Conservation (phyloP, 1,140 invertebrate genomes). For the Lordiphosa mommai region DNA sequence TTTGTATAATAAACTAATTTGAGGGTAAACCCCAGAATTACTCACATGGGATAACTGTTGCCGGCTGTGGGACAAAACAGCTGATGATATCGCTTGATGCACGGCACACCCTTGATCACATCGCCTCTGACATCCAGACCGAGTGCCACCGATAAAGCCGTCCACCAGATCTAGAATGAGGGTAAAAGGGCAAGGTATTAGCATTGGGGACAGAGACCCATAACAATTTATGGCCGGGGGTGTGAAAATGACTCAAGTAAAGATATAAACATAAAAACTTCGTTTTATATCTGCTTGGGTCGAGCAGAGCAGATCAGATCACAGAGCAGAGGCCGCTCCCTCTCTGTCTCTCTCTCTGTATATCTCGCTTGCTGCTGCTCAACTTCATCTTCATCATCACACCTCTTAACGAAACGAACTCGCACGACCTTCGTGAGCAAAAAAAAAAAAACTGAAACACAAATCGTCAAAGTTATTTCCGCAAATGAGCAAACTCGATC, state of each 20-base stretch:
- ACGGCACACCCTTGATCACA: constrained; percentile 91
- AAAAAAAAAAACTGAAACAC: constrained; percentile 56
- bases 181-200: constrained; percentile 1
- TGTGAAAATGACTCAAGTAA: constrained; percentile 67
- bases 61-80: constrained; percentile 94
- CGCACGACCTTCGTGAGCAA: constrained; percentile 69
- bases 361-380: constrained; percentile 26
- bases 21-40: constrained; percentile 44
- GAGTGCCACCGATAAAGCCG: constrained; percentile 90
- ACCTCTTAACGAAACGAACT: constrained; percentile 72
- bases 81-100: constrained; percentile 92
- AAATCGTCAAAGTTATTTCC: constrained; percentile 75
- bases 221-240: constrained; percentile 63
- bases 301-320: background rate
- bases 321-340: background rate
- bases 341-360: constrained; percentile 25
- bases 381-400: constrained; percentile 59
- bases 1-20: constrained; percentile 12
- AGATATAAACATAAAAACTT: constrained; percentile 58
- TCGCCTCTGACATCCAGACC: constrained; percentile 92
- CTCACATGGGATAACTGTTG: constrained; percentile 93
- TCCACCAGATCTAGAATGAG: constrained; percentile 90
- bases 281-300: constrained; percentile 22
- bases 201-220: constrained; percentile 36
- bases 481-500: constrained; percentile 75